Conservation (phyloP, 2,113 vertebrate species). For the Orthonyx spaldingii region DNA sequence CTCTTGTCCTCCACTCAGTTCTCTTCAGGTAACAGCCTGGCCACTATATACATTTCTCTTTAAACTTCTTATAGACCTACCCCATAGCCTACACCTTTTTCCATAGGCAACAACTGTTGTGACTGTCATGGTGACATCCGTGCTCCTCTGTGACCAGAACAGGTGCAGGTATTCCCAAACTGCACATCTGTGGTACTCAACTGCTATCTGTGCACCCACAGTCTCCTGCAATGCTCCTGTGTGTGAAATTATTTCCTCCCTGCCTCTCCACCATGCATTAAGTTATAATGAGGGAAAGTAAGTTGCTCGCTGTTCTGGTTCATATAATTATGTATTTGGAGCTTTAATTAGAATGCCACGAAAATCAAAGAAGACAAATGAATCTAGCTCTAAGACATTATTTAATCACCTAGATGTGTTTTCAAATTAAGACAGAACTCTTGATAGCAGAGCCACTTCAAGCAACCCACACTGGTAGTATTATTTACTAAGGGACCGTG, state of each 20-base stretch:
- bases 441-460: slow-evolving; percentile 53
- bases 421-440: slow-evolving; percentile 40
- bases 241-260: neutral
- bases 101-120: neutral
- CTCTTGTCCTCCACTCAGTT: neutral
- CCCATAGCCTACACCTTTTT: neutral
- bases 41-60: neutral
- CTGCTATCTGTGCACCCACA: neutral
- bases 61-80: neutral
- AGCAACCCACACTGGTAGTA: slow-evolving; percentile 4
- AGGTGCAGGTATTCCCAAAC: neutral
- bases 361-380: slow-evolving; percentile 37
- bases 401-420: slow-evolving; percentile 49
- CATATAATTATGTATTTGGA: slow-evolving; percentile 23
- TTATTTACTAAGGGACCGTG: slow-evolving; percentile 39
- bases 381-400: slow-evolving; percentile 38
- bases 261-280: neutral
- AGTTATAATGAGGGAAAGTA: neutral
- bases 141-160: neutral
- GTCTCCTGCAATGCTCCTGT: neutral
- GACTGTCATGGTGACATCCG: neutral
- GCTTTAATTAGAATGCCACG: slow-evolving; percentile 7
- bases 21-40: neutral
- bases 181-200: neutral
- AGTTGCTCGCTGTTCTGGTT: slow-evolving; percentile 15